A percentile compares a stretch with the other conserved stretches of the same genome.
Conservation (phyloP, 2,888 invertebrate genomes). For the Corythucha ciliata region DNA sequence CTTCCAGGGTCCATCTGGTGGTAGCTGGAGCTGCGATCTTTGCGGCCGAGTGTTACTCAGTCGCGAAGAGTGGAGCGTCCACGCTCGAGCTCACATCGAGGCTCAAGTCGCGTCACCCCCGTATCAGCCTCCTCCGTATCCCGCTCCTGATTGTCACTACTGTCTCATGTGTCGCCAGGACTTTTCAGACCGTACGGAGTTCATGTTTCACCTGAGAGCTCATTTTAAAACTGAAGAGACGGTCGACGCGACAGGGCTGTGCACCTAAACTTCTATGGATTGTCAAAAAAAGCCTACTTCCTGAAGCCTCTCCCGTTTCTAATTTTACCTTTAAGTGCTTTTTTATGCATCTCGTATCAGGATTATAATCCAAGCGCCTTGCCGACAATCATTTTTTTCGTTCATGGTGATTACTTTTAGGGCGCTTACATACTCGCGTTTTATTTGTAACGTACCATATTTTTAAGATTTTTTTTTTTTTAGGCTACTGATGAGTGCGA, state of each 20-base stretch:
- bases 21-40: conserved; percentile 64
- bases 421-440: no score
- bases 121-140: conserved; percentile 41
- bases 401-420: no score
- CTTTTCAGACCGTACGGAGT: conserved; percentile 56
- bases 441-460: no score
- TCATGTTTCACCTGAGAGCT: conserved; percentile 59
- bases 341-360: no score
- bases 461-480: no score
- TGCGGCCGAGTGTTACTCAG: conserved; percentile 63
- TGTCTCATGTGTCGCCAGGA: conserved; percentile 59
- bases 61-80: conserved; percentile 66
- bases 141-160: conserved; percentile 43
- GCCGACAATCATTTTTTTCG: no score
- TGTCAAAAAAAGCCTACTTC: no score
- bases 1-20: no score
- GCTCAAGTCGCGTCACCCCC: conserved; percentile 45
- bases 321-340: no score
- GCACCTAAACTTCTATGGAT: conserved; percentile 27
- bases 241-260: conserved; percentile 26
- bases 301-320: no score
- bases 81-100: conserved; percentile 61
- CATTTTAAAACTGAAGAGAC: conserved; percentile 47
- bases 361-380: no score
- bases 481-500: no score